Conservation (phyloP, 2,888 invertebrate genomes). For the Ophioninae sp. region DNA sequence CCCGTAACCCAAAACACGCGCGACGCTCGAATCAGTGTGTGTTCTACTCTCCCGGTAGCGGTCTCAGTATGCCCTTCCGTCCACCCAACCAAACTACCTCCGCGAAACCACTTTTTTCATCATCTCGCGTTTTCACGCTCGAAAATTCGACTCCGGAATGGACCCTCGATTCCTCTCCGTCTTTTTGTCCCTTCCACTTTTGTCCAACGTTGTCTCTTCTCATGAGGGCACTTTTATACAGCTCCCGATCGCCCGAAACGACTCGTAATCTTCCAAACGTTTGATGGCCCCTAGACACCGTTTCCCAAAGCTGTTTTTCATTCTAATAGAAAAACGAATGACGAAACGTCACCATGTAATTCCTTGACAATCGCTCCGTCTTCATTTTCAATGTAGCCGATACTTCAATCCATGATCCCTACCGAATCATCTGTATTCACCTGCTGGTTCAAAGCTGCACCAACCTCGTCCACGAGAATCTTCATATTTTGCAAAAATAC, state of each 20-base stretch:
- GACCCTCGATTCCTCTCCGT: slow-evolving; percentile 10
- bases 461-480: not conserved
- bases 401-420: too few relatives aligned
- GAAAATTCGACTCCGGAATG: slow-evolving; percentile 55
- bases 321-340: too few relatives aligned
- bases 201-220: not conserved
- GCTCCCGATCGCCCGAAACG: not conserved
- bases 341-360: too few relatives aligned
- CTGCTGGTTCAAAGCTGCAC: slow-evolving; percentile 1
- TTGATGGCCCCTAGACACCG: not conserved
- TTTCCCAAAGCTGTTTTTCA: not conserved
- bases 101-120: slow-evolving; percentile 68
- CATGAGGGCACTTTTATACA: not conserved
- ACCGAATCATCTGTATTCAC: not conserved
- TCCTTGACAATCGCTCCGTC: too few relatives aligned
- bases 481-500: not conserved
- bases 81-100: slow-evolving; percentile 55
- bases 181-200: not conserved
- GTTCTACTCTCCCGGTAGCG: slow-evolving; percentile 40
- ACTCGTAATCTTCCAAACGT: not conserved
- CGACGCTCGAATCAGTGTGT: slow-evolving; percentile 35
- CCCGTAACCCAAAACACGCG: slow-evolving; percentile 50
- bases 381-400: too few relatives aligned
- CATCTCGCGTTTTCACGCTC: slow-evolving; percentile 71
- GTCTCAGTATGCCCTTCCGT: not conserved